These are phyloP conservation scores for Macrobrachium rosenbergii DNA, from an alignment of 1,140 invertebrate species.

Conservation along the genomic window DNA sequence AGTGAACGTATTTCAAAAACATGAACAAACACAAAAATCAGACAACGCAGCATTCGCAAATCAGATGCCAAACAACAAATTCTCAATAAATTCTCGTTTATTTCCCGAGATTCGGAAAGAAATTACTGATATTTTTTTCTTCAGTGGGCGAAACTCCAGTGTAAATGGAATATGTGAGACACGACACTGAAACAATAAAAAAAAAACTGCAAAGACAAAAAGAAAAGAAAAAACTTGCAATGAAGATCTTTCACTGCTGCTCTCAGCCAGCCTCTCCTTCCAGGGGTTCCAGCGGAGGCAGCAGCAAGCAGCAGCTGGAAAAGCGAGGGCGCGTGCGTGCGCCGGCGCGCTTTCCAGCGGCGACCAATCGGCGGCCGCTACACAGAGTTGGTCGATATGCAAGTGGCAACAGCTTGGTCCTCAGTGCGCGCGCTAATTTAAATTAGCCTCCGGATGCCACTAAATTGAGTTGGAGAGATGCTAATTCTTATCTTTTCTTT, in stretches of 20 bases:
- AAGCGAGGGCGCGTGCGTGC: slow-evolving; percentile 7
- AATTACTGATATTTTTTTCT: too few relatives aligned
- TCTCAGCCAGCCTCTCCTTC: not conserved
- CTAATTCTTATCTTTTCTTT: not conserved
- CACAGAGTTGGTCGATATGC: slow-evolving; percentile 53
- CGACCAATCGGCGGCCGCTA: slow-evolving; percentile 31
- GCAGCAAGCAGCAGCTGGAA: slow-evolving; percentile 14
- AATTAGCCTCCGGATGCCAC: slow-evolving; percentile 50
- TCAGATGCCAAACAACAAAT: too few relatives aligned
- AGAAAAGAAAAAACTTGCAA: not conserved
- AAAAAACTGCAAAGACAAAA: too few relatives aligned
- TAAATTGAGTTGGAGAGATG: slow-evolving; percentile 36
- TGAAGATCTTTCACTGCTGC: slow-evolving; percentile 44
- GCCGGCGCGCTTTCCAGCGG: slow-evolving; percentile 37
- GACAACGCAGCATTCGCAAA: too few relatives aligned
- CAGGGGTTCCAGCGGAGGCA: not conserved
- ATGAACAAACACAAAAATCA: too few relatives aligned
- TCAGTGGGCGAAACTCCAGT: too few relatives aligned
- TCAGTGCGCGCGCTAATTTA: slow-evolving; percentile 58
- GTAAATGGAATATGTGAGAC: too few relatives aligned
- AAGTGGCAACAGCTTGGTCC: slow-evolving; percentile 44
- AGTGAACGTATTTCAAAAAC: too few relatives aligned
- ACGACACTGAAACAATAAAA: too few relatives aligned
- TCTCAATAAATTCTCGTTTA: too few relatives aligned
- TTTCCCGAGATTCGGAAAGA: too few relatives aligned